These are phyloP conservation scores for Drosophila nr. medialis DNA, from an alignment of 2,888 invertebrate genomes.

Conservation along the genomic window DNA sequence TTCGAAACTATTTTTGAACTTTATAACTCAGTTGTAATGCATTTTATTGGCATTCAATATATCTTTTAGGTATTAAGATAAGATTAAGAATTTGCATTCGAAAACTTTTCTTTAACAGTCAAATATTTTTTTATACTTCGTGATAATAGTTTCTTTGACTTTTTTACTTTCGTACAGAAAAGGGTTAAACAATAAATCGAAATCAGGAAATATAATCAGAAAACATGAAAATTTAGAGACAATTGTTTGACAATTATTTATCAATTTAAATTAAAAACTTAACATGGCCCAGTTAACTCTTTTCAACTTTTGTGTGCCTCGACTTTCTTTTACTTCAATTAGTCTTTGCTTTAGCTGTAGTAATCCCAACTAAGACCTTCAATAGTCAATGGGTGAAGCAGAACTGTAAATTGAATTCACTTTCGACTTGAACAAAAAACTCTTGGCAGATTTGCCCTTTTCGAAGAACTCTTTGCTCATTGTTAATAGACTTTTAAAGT, in stretches of 20 bases:
- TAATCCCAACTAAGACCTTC: slow-evolving; percentile 6
- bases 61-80: too few relatives aligned
- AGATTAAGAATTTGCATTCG: too few relatives aligned
- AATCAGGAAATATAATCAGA: not conserved
- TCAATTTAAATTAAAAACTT: not conserved
- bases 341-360: not conserved
- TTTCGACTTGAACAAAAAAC: slow-evolving; percentile 34
- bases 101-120: not conserved
- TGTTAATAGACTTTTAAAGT: slow-evolving; percentile 28
- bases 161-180: not conserved
- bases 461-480: not conserved
- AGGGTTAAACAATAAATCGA: not conserved
- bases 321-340: not conserved
- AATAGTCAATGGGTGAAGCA: slow-evolving; percentile 23
- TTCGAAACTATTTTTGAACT: not conserved
- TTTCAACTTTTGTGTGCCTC: not conserved
- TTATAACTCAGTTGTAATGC: not conserved
- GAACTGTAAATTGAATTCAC: slow-evolving; percentile 33
- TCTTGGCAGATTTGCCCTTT: slow-evolving; percentile 20
- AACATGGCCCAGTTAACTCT: not conserved
- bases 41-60: not conserved
- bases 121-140: not conserved
- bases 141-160: not conserved
- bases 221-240: not conserved
- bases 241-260: not conserved